phyloP scores from a whole-genome alignment of 1,140 invertebrate species.

The Tetramorium alpestre region DNA sequence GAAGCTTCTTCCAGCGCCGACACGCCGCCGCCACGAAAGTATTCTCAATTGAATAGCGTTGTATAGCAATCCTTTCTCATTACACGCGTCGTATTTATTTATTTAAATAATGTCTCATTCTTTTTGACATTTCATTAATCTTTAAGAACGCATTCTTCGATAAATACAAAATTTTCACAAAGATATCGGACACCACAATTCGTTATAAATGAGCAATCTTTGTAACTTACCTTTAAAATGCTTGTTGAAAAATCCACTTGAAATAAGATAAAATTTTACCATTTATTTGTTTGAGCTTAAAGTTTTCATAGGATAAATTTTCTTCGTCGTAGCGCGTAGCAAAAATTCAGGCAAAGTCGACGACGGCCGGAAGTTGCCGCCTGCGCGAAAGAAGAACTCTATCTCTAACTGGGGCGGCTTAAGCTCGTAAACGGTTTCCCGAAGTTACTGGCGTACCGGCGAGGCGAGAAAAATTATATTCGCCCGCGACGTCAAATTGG shows the following conservation, averaged over 20 bases:
- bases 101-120: background rate
- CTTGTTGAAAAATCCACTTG: background rate
- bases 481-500: conserved; percentile 54
- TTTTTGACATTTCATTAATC: background rate
- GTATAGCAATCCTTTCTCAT: background rate
- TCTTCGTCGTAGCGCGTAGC: background rate
- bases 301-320: conserved; percentile 43
- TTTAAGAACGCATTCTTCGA: background rate
- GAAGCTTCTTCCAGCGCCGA: background rate
- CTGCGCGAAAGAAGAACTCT: conserved; percentile 52
- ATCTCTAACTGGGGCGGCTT: conserved; percentile 54
- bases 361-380: conserved; percentile 43
- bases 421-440: conserved; percentile 54
- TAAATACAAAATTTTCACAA: background rate
- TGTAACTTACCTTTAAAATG: background rate
- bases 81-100: background rate
- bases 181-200: background rate
- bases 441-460: conserved; percentile 48
- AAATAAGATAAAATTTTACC: conserved; percentile 20
- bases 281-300: conserved; percentile 32
- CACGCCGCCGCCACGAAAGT: background rate
- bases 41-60: conserved; percentile 1
- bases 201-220: background rate
- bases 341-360: conserved; percentile 45
- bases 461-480: conserved; percentile 60